Percentiles rank a stretch among this genome's conserved stretches.
phyloP scores from a whole-genome alignment of 2,113 vertebrate genomes.

The Elanus axillaris region DNA sequence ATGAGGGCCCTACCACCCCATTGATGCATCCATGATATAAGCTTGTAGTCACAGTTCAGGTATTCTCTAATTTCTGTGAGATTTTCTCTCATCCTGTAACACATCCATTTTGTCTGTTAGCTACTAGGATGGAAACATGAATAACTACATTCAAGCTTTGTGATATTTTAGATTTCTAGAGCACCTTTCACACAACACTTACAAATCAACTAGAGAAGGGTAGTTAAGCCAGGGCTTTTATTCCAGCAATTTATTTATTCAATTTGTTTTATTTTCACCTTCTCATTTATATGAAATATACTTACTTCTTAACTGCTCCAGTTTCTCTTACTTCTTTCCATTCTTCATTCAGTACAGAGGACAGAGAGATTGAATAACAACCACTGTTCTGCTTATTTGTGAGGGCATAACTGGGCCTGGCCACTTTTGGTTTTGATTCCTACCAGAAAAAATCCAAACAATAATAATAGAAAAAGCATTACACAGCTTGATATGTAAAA shows the following conservation, averaged over 20 bases:
- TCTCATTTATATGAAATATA: background rate
- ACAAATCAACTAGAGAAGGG: background rate
- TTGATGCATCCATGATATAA: background rate
- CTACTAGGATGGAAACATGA: background rate
- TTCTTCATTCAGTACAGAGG: conserved; percentile 70
- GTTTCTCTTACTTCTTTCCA: conserved; percentile 81
- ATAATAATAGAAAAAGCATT: background rate
- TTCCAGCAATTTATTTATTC: background rate
- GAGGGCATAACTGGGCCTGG: conserved; percentile 77
- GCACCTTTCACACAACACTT: background rate
- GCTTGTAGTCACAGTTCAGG: background rate
- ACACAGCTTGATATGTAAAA: background rate
- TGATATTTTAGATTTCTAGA: background rate
- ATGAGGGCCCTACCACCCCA: background rate
- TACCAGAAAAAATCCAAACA: conserved; percentile 39
- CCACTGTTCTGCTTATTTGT: conserved; percentile 77
- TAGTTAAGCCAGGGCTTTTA: background rate
- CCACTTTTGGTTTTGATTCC: conserved; percentile 53
- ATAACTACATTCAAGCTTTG: background rate
- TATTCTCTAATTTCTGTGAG: background rate
- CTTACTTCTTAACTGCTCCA: conserved; percentile 81
- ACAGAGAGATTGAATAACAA: conserved; percentile 79
- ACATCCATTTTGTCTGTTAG: background rate
- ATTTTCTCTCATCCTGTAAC: background rate
- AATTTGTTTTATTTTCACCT: background rate